A percentile compares a stretch with the other conserved stretches of the same genome.
Evolutionary conservation across 2,888 invertebrate genomes (phyloP).

Genomic region (Conchocele bisecta): DNA sequence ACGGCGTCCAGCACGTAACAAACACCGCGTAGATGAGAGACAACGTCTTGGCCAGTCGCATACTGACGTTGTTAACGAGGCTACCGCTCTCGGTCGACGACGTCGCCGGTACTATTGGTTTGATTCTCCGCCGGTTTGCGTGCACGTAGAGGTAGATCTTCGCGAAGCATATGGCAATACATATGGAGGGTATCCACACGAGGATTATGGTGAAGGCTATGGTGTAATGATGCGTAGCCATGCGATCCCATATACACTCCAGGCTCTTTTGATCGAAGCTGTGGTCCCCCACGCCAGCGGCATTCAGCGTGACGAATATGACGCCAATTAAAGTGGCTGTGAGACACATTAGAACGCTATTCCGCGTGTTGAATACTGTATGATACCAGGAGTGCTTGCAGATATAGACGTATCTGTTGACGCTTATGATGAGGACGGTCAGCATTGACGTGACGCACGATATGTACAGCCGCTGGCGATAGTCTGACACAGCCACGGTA

Average conservation of each 20-base stretch:
- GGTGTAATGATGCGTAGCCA: conserved; percentile 61
- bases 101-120: background rate
- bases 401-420: conserved; percentile 62
- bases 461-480: conserved; percentile 61
- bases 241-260: conserved; percentile 68
- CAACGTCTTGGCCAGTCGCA: conserved; percentile 55
- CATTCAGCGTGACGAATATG: conserved; percentile 60
- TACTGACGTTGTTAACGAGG: too few species aligned
- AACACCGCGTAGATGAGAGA: conserved; percentile 53
- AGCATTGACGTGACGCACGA: conserved; percentile 65
- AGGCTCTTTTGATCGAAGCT: conserved; percentile 62
- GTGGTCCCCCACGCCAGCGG: conserved; percentile 62
- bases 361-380: conserved; percentile 44
- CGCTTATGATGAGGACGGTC: conserved; percentile 53
- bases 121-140: background rate
- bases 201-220: conserved; percentile 54
- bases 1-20: conserved; percentile 62
- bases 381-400: conserved; percentile 51
- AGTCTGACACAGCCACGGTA: conserved; percentile 48
- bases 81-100: background rate
- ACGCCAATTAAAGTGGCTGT: conserved; percentile 54
- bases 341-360: conserved; percentile 43
- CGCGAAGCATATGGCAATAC: conserved; percentile 52
- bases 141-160: conserved; percentile 35
- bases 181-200: conserved; percentile 45